Evolutionary conservation across 2,888 invertebrate genomes (phyloP).

Genomic region (Athalia cordata): DNA sequence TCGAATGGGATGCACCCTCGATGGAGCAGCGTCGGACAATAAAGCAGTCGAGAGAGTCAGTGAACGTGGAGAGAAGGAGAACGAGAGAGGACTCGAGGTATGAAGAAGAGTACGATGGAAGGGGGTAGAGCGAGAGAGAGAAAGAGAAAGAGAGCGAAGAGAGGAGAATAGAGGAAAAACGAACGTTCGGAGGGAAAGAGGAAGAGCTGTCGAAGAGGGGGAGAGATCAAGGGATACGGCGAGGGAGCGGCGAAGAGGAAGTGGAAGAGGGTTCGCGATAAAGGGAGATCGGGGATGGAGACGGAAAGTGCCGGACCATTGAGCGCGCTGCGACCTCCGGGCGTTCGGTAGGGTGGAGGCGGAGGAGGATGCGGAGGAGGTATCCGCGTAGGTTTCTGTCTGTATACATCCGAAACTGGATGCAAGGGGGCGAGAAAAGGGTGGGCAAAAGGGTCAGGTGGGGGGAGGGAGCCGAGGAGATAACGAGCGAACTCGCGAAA

Average conservation of each 20-base stretch:
- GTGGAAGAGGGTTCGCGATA: conserved; percentile 54
- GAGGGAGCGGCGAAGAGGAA: conserved; percentile 48
- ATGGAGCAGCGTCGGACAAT: conserved; percentile 73
- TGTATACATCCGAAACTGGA: conserved; percentile 63
- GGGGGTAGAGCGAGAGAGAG: conserved; percentile 49
- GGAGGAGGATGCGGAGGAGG: conserved; percentile 48
- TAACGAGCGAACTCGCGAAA: conserved; percentile 74
- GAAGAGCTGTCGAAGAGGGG: conserved; percentile 47
- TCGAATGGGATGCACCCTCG: conserved; percentile 74
- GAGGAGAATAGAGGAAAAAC: conserved; percentile 46
- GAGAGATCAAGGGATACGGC: conserved; percentile 47
- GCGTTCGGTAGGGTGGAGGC: conserved; percentile 48
- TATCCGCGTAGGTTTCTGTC: conserved; percentile 49
- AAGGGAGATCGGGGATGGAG: conserved; percentile 65
- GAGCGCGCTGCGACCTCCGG: conserved; percentile 73
- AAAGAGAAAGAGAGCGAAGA: conserved; percentile 42
- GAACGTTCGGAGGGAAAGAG: conserved; percentile 36
- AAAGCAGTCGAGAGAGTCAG: conserved; percentile 68
- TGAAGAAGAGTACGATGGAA: conserved; percentile 18
- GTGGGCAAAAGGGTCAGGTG: conserved; percentile 26
- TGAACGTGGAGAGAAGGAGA: conserved; percentile 47
- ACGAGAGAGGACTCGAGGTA: conserved; percentile 36
- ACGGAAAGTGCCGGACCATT: conserved; percentile 71
- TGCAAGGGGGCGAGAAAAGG: conserved; percentile 19
- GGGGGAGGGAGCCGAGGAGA: conserved; percentile 69